Evolutionary conservation across 2,113 vertebrate species (phyloP).

Genomic region (Megalops atlanticus): DNA sequence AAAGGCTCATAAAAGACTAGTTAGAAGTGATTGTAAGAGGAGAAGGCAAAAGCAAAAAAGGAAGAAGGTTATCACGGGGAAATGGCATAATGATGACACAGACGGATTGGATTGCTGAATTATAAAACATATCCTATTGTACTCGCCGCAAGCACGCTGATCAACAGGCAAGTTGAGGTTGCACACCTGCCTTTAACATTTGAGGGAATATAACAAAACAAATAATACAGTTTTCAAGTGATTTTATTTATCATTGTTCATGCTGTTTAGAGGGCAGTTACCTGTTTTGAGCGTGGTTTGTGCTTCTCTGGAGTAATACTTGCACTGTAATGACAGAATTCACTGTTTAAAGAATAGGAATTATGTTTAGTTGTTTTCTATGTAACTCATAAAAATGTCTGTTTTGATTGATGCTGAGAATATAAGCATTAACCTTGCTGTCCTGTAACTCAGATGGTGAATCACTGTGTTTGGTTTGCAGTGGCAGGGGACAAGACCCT

Average conservation of each 20-base stretch:
- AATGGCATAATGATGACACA: background rate
- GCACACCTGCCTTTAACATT: background rate
- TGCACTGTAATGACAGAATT: too few species aligned
- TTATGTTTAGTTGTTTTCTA: background rate
- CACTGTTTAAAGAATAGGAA: too few species aligned
- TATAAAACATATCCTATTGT: background rate
- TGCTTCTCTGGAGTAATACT: too few species aligned
- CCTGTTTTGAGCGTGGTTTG: too few species aligned
- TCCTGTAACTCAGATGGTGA: too few species aligned
- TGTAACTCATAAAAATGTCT: background rate
- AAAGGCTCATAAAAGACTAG: constrained; percentile 27
- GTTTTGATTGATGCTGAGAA: too few species aligned
- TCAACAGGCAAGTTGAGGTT: constrained; percentile 16
- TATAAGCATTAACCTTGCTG: too few species aligned
- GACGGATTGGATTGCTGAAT: background rate
- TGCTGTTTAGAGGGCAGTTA: too few species aligned
- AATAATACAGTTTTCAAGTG: background rate
- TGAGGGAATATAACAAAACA: background rate
- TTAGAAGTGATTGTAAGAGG: constrained; percentile 8
- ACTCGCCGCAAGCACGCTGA: background rate
- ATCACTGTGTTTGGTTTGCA: too few species aligned
- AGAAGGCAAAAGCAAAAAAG: constrained; percentile 34
- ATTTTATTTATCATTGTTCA: too few species aligned
- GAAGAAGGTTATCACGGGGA: constrained; percentile 8
- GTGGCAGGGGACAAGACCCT: too few species aligned